These are phyloP conservation scores for Mus musculus DNA, from an alignment of 2,113 vertebrate genomes.

Conservation along the genomic window GRCm39 chr9:41210001-41210500, in stretches of 20 bases:
- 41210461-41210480: neutral
- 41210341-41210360: neutral
- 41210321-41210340: neutral
- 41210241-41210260: neutral
- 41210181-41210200: neutral
- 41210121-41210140: neutral
- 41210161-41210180: neutral
- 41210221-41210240: neutral
- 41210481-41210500: neutral
- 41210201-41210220: neutral
- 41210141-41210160: neutral
- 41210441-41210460: neutral
- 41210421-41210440: neutral
- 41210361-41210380: neutral
- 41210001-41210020: neutral
- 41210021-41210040: neutral
- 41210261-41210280: neutral
- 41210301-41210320: neutral
- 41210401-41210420: neutral
- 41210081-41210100: neutral
- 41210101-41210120: neutral
- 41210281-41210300: neutral
- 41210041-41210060: neutral
- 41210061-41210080: neutral
- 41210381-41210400: neutral